A percentile compares a stretch with the other conserved stretches of the same genome.
Evolutionary conservation across 2,797 vertebrate genomes (phyloP).

Genomic region (Aeoliscus strigatus): DNA sequence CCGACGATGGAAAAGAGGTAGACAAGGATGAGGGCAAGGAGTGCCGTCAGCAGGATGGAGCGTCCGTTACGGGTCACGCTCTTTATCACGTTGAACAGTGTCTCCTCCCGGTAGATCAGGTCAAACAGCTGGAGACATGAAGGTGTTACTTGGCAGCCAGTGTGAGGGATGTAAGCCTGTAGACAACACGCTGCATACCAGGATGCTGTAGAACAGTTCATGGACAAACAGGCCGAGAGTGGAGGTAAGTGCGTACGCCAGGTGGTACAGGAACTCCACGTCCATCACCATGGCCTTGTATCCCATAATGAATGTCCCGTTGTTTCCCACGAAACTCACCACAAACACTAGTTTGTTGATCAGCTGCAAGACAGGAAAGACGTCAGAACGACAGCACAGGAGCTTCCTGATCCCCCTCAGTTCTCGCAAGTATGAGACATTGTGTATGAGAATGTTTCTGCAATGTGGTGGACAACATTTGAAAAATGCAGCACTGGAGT

Average conservation of each 20-base stretch:
- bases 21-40: constrained; percentile 95
- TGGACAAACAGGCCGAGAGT: constrained; percentile 94
- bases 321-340: constrained; percentile 96
- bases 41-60: constrained; percentile 94
- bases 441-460: too few species aligned
- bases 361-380: constrained; percentile 72
- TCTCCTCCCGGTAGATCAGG: constrained; percentile 95
- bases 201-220: constrained; percentile 96
- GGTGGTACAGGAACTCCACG: constrained; percentile 96
- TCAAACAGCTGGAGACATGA: constrained; percentile 99
- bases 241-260: constrained; percentile 93
- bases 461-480: too few species aligned
- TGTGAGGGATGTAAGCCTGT: constrained; percentile 1
- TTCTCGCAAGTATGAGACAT: too few species aligned
- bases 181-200: constrained; percentile 73
- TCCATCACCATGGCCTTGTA: constrained; percentile 95
- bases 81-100: constrained; percentile 96
- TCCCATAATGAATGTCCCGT: constrained; percentile 92
- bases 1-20: constrained; percentile 99
- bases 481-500: too few species aligned
- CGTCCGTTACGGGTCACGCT: constrained; percentile 97
- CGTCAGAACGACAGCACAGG: too few species aligned
- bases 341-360: constrained; percentile 97
- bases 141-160: neutral
- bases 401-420: too few species aligned